Conservation (phyloP, 2,888 invertebrate species). For the Poecilus cupreus region DNA sequence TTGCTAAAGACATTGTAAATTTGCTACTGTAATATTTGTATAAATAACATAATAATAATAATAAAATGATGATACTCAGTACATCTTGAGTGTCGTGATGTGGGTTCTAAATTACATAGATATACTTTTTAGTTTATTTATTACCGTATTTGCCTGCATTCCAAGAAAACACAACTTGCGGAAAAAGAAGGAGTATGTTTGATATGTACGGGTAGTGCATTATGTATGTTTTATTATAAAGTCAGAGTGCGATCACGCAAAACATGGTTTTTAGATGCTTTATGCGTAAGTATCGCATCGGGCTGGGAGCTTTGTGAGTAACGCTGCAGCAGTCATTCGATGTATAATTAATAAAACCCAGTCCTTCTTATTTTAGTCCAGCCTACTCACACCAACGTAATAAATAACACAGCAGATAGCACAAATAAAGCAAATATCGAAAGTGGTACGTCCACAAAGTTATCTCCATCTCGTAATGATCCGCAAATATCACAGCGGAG, state of each 20-base stretch:
- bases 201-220: slow-evolving; percentile 1
- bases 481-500: not conserved
- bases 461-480: slow-evolving; percentile 6
- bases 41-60: no score
- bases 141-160: not conserved
- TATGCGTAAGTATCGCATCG: not conserved
- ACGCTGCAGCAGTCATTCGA: not conserved
- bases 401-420: slow-evolving; percentile 9
- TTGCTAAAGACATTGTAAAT: no score
- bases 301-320: not conserved
- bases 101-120: not conserved
- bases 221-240: slow-evolving; percentile 4
- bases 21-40: no score
- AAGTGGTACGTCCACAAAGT: not conserved
- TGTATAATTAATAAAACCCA: slow-evolving; percentile 17
- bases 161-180: not conserved
- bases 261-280: slow-evolving; percentile 9
- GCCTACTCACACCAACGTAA: not conserved
- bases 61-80: no score
- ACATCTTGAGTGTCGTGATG: not conserved
- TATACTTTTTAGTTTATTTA: slow-evolving; percentile 14
- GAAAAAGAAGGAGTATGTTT: not conserved
- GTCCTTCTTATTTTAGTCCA: not conserved
- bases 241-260: slow-evolving; percentile 1
- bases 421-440: not conserved